phyloP scores from a whole-genome alignment of 2,113 vertebrate genomes.

The Gobius niger region DNA sequence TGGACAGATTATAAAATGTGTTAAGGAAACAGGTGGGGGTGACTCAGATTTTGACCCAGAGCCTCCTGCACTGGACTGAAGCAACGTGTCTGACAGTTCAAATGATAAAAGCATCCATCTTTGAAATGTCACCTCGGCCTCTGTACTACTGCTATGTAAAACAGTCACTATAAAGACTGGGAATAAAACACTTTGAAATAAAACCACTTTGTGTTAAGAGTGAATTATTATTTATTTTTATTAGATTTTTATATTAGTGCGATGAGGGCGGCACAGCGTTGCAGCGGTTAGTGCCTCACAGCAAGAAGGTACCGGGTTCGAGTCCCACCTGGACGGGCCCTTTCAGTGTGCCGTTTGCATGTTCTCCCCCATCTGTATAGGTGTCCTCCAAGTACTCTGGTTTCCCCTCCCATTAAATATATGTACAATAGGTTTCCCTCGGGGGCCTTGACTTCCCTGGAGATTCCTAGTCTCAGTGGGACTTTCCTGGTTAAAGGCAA shows the following conservation, averaged over 20 bases:
- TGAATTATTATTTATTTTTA: background rate
- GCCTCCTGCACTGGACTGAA: slow-evolving; percentile 37
- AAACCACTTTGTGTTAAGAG: slow-evolving; percentile 24
- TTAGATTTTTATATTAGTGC: background rate
- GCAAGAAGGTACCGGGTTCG: too few species aligned
- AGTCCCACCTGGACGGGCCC: too few species aligned
- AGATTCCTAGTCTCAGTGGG: too few species aligned
- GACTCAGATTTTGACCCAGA: slow-evolving; percentile 51
- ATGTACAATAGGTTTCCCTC: too few species aligned
- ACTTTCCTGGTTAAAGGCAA: too few species aligned
- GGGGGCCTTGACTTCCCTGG: too few species aligned
- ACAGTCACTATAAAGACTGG: slow-evolving; percentile 70
- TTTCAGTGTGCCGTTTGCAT: too few species aligned
- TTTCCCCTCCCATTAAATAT: too few species aligned
- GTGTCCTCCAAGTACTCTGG: too few species aligned
- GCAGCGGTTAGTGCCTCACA: too few species aligned
- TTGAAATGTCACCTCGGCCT: slow-evolving; percentile 52
- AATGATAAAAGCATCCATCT: slow-evolving; percentile 19
- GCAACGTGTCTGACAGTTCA: slow-evolving; percentile 32
- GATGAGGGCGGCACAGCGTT: too few species aligned
- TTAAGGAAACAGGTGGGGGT: slow-evolving; percentile 48
- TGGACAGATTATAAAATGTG: slow-evolving; percentile 38
- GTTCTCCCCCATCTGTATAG: too few species aligned
- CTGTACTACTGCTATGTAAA: slow-evolving; percentile 76
- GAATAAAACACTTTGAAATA: slow-evolving; percentile 54